Conservation (phyloP, 1,140 invertebrate species). For the Trichonephila inaurata region DNA sequence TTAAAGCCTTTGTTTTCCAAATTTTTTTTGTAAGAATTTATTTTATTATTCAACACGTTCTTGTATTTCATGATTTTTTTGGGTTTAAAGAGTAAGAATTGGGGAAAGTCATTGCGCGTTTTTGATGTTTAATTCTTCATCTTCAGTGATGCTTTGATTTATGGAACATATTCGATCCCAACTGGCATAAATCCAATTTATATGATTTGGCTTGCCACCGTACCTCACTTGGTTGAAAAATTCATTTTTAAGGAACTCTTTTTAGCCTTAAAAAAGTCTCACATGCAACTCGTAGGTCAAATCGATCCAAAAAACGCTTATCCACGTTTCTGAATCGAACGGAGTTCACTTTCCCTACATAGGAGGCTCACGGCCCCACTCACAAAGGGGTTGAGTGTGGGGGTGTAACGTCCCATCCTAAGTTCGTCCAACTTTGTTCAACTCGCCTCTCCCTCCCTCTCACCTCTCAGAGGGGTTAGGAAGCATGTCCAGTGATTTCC, state of each 20-base stretch:
- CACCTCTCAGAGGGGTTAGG: background rate
- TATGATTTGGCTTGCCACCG: too few species aligned
- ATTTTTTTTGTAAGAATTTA: too few species aligned
- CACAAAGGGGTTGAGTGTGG: background rate
- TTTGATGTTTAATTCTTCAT: too few species aligned
- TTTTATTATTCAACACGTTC: too few species aligned
- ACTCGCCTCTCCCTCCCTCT: background rate
- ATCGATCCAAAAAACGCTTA: background rate
- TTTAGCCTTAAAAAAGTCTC: constrained; percentile 15
- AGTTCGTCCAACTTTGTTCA: constrained; percentile 6
- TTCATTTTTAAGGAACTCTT: background rate
- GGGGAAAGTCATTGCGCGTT: too few species aligned
- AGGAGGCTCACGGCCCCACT: background rate
- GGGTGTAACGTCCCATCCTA: background rate
- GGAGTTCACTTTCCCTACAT: background rate
- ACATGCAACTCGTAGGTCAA: background rate
- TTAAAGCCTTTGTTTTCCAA: too few species aligned
- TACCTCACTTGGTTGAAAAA: too few species aligned
- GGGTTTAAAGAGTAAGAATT: too few species aligned
- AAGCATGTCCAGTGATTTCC: background rate
- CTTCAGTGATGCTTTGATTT: too few species aligned
- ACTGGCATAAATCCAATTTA: too few species aligned
- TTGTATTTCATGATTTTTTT: too few species aligned
- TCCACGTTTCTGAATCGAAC: background rate
- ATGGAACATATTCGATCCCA: too few species aligned